A percentile compares a stretch with the other conserved stretches of the same genome.
Evolutionary conservation across 2,113 vertebrate genomes (phyloP).

Genomic region (Thomomys bottae): DNA sequence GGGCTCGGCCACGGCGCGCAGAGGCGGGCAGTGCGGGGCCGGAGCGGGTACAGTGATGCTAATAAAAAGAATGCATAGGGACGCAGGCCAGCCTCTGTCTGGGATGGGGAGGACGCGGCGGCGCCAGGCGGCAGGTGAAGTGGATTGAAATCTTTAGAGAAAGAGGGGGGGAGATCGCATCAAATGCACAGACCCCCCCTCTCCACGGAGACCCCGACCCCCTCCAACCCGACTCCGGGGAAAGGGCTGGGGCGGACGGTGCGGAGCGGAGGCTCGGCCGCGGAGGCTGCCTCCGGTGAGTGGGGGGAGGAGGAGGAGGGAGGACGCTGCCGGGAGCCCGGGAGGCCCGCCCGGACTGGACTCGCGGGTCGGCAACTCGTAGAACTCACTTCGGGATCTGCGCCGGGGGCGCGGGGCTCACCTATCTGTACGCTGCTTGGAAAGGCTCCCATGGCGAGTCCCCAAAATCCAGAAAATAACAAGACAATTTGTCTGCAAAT

Average conservation of each 20-base stretch:
- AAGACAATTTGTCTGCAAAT: conserved; percentile 97
- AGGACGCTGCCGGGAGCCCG: background rate
- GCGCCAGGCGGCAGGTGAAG: background rate
- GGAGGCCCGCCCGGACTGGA: background rate
- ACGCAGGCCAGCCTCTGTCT: background rate
- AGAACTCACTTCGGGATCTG: conserved; percentile 74
- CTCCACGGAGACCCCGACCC: conserved; percentile 50
- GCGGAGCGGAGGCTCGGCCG: background rate
- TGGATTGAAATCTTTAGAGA: background rate
- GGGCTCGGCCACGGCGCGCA: background rate
- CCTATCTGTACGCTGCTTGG: conserved; percentile 99
- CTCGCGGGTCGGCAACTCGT: conserved; percentile 63
- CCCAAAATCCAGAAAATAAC: conserved; percentile 97
- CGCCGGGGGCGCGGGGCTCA: conserved; percentile 83
- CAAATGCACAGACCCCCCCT: background rate
- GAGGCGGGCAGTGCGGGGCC: background rate
- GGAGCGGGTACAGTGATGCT: too few species aligned
- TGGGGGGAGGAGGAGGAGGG: too few species aligned
- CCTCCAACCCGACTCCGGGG: background rate
- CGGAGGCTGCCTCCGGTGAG: background rate
- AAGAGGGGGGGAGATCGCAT: background rate
- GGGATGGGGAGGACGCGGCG: conserved; percentile 42
- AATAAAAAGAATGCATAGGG: too few species aligned
- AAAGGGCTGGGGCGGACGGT: background rate
- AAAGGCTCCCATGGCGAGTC: conserved; percentile 97